Evolutionary conservation across 1,140 invertebrate species (phyloP).

Genomic region (Drosophila nikananu): DNA sequence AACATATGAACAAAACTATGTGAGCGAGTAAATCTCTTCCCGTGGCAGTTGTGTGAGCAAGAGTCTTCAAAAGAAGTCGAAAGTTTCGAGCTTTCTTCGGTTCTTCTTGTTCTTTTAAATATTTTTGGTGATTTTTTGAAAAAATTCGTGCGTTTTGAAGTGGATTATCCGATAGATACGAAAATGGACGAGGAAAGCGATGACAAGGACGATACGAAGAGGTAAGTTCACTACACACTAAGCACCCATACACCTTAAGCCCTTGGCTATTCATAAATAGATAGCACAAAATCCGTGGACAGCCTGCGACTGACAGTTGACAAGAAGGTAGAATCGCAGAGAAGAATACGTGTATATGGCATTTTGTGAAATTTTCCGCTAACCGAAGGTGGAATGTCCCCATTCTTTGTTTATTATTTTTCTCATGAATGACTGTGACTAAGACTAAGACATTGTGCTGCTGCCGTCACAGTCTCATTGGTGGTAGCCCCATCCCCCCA

Average conservation of each 20-base stretch:
- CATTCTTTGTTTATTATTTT: conserved; percentile 37
- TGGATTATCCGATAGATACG: conserved; percentile 68
- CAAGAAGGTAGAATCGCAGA: conserved; percentile 29
- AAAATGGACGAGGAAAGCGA: conserved; percentile 89
- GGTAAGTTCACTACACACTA: conserved; percentile 85
- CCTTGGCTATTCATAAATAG: conserved; percentile 50
- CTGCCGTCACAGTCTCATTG: conserved; percentile 28
- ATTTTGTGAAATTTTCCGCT: conserved; percentile 44
- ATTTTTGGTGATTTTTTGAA: conserved; percentile 12
- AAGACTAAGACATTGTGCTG: not conserved
- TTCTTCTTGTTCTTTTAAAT: conserved; percentile 4
- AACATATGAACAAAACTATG: conserved; percentile 46
- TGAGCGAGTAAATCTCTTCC: conserved; percentile 31
- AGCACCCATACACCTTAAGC: conserved; percentile 5
- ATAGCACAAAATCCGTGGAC: conserved; percentile 26
- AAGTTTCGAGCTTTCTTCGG: conserved; percentile 21
- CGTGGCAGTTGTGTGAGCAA: conserved; percentile 21
- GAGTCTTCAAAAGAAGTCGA: conserved; percentile 29
- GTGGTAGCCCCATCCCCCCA: not conserved
- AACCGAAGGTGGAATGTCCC: conserved; percentile 15
- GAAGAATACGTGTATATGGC: conserved; percentile 29
- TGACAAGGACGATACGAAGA: conserved; percentile 89
- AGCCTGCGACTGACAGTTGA: conserved; percentile 65
- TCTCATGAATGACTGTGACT: conserved; percentile 24
- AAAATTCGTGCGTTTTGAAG: conserved; percentile 25